phyloP scores from a whole-genome alignment of 2,888 invertebrate genomes.

The Leucophenga montana region DNA sequence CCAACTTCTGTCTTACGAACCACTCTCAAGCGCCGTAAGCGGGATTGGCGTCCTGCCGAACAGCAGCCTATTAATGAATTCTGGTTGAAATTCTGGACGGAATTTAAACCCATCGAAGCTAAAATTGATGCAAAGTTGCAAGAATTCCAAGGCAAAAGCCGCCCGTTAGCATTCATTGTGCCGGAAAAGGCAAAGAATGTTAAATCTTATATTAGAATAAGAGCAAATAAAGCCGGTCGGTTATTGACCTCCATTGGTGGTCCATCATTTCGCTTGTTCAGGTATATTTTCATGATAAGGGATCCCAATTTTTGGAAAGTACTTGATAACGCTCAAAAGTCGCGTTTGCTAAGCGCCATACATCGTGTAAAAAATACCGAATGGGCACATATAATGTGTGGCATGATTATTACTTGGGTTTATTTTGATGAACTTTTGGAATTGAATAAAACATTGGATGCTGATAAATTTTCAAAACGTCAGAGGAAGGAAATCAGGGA shows the following conservation, averaged over 20 bases:
- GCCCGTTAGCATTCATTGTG: no score
- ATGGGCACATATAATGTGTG: conserved; percentile 30
- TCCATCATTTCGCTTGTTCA: background rate
- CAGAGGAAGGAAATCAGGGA: background rate
- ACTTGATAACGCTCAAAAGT: background rate
- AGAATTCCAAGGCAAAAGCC: background rate
- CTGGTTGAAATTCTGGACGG: conserved; percentile 50
- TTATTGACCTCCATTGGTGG: background rate
- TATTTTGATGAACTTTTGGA: conserved; percentile 37
- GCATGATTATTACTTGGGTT: conserved; percentile 47
- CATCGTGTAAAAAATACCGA: conserved; percentile 6
- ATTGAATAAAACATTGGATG: conserved; percentile 1
- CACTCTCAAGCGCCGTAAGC: background rate
- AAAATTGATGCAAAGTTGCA: conserved; percentile 10
- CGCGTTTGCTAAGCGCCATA: conserved; percentile 14
- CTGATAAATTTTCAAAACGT: background rate
- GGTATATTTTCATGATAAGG: background rate
- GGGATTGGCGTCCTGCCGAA: background rate
- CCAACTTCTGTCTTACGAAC: background rate
- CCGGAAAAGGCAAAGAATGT: background rate
- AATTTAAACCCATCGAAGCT: conserved; percentile 50
- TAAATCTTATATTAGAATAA: background rate
- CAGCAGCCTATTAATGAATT: conserved; percentile 34
- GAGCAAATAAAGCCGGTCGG: background rate
- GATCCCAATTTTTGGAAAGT: conserved; percentile 1